Base-by-base conservation (phyloP, 2,888 invertebrate species). In the Sarcophaga variegata region DNA sequence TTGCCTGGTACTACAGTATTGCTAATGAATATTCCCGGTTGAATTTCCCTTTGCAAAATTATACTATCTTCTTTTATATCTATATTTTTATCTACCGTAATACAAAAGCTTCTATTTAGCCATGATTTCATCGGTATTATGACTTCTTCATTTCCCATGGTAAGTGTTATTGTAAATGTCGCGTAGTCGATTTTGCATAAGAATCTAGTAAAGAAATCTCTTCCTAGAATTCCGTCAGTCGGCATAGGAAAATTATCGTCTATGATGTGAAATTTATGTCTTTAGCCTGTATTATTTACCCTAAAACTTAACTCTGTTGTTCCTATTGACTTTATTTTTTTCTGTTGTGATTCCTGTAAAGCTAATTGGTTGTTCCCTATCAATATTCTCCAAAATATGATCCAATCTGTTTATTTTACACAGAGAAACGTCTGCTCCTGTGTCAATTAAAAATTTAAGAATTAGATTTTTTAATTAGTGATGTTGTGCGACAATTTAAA, bases 1-100 rank as follows among this genome's bases (percentile, higher is more conserved):
- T 25, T 72, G 60, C 71, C 71, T 71, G 71, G 71, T 71, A 49
- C 47, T 49, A 49, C 12, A 5, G 47, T 49, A 12, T 49, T 49
- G 4, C 47, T 49, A 49, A 49, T 49, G 4, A 49, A 49, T 49
- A 49, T 49, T 8, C 47, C 47, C 4, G 47, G 47, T 49, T 4
- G 47, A 49, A 49, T 49, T 49, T 49, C 47, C 4, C 4, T 49
- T 3, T 49, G 2, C 47, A 49, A 49, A 49, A 49, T 49, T 49
- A 49, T 49, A 4, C 47, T 49, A 4, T 49, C 47, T 4, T 49
- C 47, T 3, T 49, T 4, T 49, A 49, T 12, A 11, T 49, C 0
- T 12, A 49, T 3, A 49, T 49, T 49, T 49, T 49, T 49, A 4
- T 49, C 12, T 49, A 49, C 47, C 4, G 2, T 49, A 4, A 49